A percentile compares a stretch with the other conserved stretches of the same genome.
phyloP scores from a whole-genome alignment of 2,888 invertebrate species.

The Barypeithes pellucidus region DNA sequence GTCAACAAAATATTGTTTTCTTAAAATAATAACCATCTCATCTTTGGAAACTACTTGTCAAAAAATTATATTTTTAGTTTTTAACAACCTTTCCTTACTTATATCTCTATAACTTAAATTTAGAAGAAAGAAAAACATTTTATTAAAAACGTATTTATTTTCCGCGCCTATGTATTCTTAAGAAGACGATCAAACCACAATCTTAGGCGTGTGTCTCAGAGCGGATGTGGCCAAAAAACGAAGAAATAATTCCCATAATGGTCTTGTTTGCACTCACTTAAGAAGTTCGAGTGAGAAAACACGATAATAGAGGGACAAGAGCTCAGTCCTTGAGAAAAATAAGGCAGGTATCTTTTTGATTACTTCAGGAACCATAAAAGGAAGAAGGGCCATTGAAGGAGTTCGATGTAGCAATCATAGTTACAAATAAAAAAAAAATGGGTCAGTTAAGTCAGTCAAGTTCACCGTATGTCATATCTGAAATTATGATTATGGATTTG shows the following conservation, averaged over 20 bases:
- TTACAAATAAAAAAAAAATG: background rate
- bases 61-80: no score
- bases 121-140: no score
- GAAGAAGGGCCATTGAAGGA: slow-evolving; percentile 22
- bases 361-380: slow-evolving; percentile 30
- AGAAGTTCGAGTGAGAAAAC: slow-evolving; percentile 50
- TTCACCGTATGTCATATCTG: no score
- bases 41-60: no score
- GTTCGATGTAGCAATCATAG: background rate
- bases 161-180: slow-evolving; percentile 14
- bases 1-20: no score
- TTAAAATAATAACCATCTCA: no score
- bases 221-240: slow-evolving; percentile 55
- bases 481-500: background rate
- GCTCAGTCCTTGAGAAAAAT: slow-evolving; percentile 34
- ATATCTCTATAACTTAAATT: no score
- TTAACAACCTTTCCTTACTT: no score
- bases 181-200: slow-evolving; percentile 33
- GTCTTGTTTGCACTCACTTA: slow-evolving; percentile 55
- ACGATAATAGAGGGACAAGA: slow-evolving; percentile 40
- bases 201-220: slow-evolving; percentile 51
- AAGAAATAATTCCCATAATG: slow-evolving; percentile 55
- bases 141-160: no score
- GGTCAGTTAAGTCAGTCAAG: no score
- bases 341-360: slow-evolving; percentile 45